Conservation (phyloP, 2,797 vertebrate species). For the Diplodus sargus region DNA sequence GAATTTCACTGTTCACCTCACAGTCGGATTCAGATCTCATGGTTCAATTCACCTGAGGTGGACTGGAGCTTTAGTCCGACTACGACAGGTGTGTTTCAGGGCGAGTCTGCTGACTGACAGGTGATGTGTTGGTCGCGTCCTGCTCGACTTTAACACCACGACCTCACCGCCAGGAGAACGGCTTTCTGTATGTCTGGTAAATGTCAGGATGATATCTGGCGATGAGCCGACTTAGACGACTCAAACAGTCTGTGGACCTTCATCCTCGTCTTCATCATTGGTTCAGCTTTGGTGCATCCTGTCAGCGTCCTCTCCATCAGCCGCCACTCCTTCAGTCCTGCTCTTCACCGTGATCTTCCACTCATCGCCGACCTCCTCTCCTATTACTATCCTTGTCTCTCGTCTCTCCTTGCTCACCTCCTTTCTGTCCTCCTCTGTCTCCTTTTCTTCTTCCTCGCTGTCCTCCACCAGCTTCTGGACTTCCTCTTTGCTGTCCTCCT, state of each 20-base stretch:
- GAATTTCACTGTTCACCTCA: background rate
- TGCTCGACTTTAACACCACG: background rate
- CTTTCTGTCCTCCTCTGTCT: slow-evolving; percentile 23
- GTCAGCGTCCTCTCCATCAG: background rate
- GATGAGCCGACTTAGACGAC: background rate
- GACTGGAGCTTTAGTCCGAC: background rate
- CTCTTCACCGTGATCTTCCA: slow-evolving; percentile 72
- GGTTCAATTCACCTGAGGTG: background rate
- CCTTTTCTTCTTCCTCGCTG: slow-evolving; percentile 20
- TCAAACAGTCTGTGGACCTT: too few relatives aligned
- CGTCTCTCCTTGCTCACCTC: slow-evolving; percentile 60
- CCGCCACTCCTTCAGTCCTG: slow-evolving; percentile 35
- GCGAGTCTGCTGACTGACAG: background rate
- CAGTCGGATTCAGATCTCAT: too few relatives aligned
- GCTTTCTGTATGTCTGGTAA: background rate
- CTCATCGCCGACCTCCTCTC: slow-evolving; percentile 73
- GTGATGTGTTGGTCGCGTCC: background rate
- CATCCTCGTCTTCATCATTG: background rate
- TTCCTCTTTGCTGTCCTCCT: slow-evolving; percentile 3
- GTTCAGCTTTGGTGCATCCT: slow-evolving; percentile 44
- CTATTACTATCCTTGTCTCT: slow-evolving; percentile 71
- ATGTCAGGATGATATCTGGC: background rate
- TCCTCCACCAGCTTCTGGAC: slow-evolving; percentile 26
- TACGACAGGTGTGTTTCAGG: background rate
- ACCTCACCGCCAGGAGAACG: background rate